phyloP scores from a whole-genome alignment of 2,113 vertebrate genomes.

The Oenanthe melanoleuca region DNA sequence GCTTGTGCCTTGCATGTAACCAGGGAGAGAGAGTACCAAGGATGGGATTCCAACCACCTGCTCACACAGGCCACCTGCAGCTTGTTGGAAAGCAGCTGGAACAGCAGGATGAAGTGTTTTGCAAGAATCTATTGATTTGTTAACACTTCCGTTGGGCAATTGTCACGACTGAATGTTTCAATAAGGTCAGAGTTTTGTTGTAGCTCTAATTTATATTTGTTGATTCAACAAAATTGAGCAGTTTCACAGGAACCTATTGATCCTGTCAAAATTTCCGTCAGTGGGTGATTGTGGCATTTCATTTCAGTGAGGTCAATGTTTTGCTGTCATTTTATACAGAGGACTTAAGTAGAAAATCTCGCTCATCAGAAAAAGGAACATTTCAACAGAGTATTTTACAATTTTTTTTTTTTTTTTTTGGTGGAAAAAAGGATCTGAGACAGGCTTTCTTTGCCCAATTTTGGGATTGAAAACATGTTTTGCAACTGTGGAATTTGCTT shows the following conservation, averaged over 20 bases:
- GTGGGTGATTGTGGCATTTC: neutral
- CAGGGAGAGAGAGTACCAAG: neutral
- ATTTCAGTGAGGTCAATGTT: constrained; percentile 2
- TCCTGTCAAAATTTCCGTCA: neutral
- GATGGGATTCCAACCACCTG: neutral
- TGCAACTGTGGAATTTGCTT: neutral
- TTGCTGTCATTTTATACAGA: constrained; percentile 1
- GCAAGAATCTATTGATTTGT: constrained; percentile 5
- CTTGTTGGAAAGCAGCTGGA: neutral
- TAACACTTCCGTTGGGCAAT: neutral
- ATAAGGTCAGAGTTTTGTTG: constrained; percentile 22
- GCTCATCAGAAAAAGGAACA: neutral
- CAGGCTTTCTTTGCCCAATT: neutral
- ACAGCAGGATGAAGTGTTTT: neutral
- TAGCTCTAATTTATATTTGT: neutral
- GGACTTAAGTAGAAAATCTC: neutral
- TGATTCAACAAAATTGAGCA: neutral
- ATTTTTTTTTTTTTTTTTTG: neutral
- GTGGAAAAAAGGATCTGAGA: neutral
- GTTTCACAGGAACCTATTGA: constrained; percentile 11
- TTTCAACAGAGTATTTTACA: neutral
- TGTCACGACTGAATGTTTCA: neutral
- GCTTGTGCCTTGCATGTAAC: fast-evolving
- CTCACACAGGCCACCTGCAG: neutral
- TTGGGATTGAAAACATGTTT: constrained; percentile 51